A percentile compares a stretch with the other conserved stretches of the same genome.
Conservation (phyloP, 2,797 vertebrate species). For the Pipistrellus pipistrellus region DNA sequence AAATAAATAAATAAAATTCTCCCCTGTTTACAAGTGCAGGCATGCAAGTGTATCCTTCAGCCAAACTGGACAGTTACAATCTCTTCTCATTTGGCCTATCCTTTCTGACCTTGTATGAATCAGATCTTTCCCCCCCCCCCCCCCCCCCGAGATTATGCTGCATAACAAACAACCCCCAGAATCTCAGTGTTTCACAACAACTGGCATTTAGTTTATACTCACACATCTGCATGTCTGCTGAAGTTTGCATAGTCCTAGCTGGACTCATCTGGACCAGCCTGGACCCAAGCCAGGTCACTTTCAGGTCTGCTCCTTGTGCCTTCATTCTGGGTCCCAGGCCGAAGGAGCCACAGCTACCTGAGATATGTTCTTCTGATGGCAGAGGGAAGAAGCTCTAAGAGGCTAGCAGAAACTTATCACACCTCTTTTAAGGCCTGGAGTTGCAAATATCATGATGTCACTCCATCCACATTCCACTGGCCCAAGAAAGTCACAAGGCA, state of each 20-base stretch:
- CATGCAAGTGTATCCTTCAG: background rate
- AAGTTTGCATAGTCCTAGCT: background rate
- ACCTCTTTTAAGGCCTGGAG: background rate
- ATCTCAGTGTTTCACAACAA: background rate
- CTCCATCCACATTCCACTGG: background rate
- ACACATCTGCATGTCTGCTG: background rate
- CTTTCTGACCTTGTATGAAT: background rate
- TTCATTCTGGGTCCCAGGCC: background rate
- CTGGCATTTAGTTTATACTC: background rate
- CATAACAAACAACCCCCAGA: background rate
- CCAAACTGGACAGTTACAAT: background rate
- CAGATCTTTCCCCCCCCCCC: too few relatives aligned
- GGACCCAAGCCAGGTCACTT: background rate
- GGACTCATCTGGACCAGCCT: background rate
- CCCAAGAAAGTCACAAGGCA: slow-evolving; percentile 27
- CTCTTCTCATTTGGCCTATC: background rate
- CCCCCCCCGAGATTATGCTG: background rate
- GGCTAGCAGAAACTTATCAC: background rate
- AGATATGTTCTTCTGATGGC: background rate
- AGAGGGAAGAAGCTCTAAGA: background rate
- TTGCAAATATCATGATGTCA: background rate
- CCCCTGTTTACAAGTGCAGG: background rate
- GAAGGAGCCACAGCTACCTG: background rate
- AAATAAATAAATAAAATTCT: too few relatives aligned
- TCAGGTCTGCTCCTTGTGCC: background rate